These are phyloP conservation scores for Poeciliopsis presidionis DNA, from an alignment of 2,797 vertebrate species.

Conservation along the genomic window DNA sequence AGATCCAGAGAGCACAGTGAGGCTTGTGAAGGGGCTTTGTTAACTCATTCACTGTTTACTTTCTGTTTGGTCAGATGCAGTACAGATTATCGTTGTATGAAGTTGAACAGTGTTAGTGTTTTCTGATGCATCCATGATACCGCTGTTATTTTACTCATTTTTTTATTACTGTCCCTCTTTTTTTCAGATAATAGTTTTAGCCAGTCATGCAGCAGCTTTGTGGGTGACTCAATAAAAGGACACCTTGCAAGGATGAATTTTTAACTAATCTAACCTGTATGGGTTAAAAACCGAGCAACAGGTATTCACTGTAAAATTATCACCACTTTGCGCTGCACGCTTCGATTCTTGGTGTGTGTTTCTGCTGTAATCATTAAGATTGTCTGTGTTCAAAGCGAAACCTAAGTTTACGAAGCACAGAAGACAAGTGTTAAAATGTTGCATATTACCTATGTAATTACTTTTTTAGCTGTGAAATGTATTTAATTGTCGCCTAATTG, in stretches of 20 bases:
- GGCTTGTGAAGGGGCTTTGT: neutral
- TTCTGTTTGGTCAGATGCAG: neutral
- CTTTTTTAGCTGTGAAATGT: no score
- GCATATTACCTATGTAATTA: no score
- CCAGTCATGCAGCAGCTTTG: neutral
- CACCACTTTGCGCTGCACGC: no score
- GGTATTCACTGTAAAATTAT: neutral
- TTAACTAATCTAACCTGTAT: neutral
- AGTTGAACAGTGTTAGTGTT: neutral
- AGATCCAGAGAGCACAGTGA: slow-evolving; percentile 1
- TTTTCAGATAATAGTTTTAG: neutral
- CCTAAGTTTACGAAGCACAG: neutral
- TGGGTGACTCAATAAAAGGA: neutral
- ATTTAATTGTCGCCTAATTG: no score
- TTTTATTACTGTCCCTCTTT: neutral
- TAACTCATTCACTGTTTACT: slow-evolving; percentile 5
- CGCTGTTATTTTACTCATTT: neutral
- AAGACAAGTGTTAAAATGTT: neutral
- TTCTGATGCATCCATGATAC: neutral
- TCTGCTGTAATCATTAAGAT: neutral
- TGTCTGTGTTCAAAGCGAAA: neutral
- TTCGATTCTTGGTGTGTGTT: no score
- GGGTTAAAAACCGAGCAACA: neutral
- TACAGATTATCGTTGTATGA: neutral
- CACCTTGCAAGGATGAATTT: neutral